These are phyloP conservation scores for Dunckerocampus dactyliophorus DNA, from an alignment of 2,113 vertebrate species.

Conservation along the genomic window DNA sequence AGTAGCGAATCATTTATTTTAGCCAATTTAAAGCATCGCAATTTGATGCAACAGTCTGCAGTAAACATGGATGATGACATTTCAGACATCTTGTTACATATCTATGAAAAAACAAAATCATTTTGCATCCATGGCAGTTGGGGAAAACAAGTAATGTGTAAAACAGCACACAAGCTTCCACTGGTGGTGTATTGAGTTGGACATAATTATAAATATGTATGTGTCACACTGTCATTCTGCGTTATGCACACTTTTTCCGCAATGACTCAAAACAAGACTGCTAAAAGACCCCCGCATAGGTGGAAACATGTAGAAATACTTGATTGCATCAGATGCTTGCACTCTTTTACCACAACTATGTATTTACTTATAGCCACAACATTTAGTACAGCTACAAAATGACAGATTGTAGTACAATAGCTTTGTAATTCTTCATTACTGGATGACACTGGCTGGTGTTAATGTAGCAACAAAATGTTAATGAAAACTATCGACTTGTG, in stretches of 20 bases:
- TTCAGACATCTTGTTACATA: neutral
- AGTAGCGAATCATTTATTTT: neutral
- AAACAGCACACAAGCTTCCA: neutral
- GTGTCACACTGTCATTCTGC: neutral
- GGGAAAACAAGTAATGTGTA: too few species aligned
- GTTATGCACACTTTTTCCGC: neutral
- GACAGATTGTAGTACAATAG: too few species aligned
- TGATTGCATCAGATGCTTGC: neutral
- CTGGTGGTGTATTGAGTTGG: neutral
- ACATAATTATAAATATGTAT: neutral
- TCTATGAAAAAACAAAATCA: neutral
- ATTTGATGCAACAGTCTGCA: slow-evolving; percentile 7
- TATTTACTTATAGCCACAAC: too few species aligned
- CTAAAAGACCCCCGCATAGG: too few species aligned
- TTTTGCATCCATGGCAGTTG: neutral
- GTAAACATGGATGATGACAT: neutral
- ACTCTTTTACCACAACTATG: neutral
- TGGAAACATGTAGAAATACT: neutral
- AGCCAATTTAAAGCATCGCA: neutral
- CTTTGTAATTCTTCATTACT: too few species aligned
- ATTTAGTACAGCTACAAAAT: too few species aligned
- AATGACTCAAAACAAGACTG: neutral
- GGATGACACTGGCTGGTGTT: too few species aligned
- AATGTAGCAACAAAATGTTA: too few species aligned
- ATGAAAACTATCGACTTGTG: too few species aligned